Percentiles rank a stretch among this genome's conserved stretches.
phyloP scores from a whole-genome alignment of 1,140 invertebrate genomes.

The Grapholita molesta region DNA sequence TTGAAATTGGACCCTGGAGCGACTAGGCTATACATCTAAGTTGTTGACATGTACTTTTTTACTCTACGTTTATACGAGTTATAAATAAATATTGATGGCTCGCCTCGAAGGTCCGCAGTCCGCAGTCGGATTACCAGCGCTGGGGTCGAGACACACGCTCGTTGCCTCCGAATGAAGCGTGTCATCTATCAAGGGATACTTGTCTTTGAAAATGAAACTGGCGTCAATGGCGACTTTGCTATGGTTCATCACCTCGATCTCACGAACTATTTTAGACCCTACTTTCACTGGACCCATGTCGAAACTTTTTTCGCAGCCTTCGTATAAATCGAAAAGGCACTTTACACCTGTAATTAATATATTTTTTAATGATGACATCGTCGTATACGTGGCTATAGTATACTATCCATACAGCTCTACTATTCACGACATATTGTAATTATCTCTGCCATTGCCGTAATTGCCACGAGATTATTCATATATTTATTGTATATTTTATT shows the following conservation, averaged over 20 bases:
- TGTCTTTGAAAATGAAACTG: slow-evolving; percentile 57
- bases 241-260: slow-evolving; percentile 71
- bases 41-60: too few species aligned
- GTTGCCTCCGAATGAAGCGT: slow-evolving; percentile 53
- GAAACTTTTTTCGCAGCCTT: slow-evolving; percentile 70
- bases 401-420: too few species aligned
- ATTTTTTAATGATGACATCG: not conserved
- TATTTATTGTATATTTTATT: too few species aligned
- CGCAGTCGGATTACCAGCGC: slow-evolving; percentile 13
- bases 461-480: too few species aligned
- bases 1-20: too few species aligned
- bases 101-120: slow-evolving; percentile 47
- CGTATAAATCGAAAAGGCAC: slow-evolving; percentile 61
- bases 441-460: too few species aligned
- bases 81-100: slow-evolving; percentile 12
- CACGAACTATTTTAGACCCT: slow-evolving; percentile 55
- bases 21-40: too few species aligned
- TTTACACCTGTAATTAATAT: slow-evolving; percentile 53
- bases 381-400: too few species aligned
- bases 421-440: too few species aligned
- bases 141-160: slow-evolving; percentile 55
- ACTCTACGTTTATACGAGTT: not conserved
- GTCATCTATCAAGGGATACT: slow-evolving; percentile 50
- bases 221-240: slow-evolving; percentile 66
- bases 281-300: slow-evolving; percentile 65